Base-by-base conservation (phyloP, 1,140 invertebrate genomes). In the Bombus polaris region DNA sequence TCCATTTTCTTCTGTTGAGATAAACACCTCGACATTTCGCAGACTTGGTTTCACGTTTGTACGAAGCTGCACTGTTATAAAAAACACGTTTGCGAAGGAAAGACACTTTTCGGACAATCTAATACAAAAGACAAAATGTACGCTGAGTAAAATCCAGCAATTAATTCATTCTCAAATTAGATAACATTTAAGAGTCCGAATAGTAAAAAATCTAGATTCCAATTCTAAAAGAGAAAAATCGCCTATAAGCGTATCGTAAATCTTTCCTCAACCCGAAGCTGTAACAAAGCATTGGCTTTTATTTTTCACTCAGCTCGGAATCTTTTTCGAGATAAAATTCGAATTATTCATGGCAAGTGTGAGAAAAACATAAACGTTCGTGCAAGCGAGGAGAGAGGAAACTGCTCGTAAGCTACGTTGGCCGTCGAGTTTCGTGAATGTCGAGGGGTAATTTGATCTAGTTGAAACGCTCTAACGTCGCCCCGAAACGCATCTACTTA, bases 381-480 rank as follows among this genome's bases (percentile, higher is more conserved):
- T 57, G 10, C 15, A 10, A 32, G 74, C 25, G 6, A 59, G 35
- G 32, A 59, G 47, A 18, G 28, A n/a, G 42, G 35, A 39, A 57
- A 81, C 35, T 66, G 62, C 32, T 79, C 22, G 65, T 18, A 42
- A 13, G 25, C 18, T 37, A 37, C 47, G 47, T 22, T 28, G 44
- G 66, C 66, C 66, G 42, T 22, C 66, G 79, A 72, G 79, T 72
- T 72, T 71, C 79, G 37, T 59, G 47, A 72, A 81, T 53, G 79
- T 59, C 47, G 53, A 73, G 68, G 57, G 72, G 59, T 89, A 89
- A 89, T 86, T 89, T 74, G 88, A 89, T 88, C 83, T 89, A 62
- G 87, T 76, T 86, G 87, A 86, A 89, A 89, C 76, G 86, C 87
- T 89, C 88, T 68, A 79, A 88, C 53, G 62, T 66, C 32, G 70